Conservation (phyloP, 2,888 invertebrate genomes). For the Lissocephala sabroskyi region DNA sequence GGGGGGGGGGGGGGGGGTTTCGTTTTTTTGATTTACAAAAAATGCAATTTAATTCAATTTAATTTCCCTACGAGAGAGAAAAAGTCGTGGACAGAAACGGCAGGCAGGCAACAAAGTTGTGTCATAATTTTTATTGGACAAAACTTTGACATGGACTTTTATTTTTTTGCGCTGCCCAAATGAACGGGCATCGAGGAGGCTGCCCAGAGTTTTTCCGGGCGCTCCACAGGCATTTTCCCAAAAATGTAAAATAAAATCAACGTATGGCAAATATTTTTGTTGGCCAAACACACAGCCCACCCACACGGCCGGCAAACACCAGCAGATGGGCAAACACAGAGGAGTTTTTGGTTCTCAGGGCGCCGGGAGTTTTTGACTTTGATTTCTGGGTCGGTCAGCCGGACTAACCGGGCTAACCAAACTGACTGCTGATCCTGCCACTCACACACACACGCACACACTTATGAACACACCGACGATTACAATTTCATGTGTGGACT, state of each 20-base stretch:
- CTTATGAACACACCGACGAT: background rate
- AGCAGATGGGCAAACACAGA: background rate
- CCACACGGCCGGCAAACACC: conserved; percentile 3
- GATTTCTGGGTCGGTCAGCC: background rate
- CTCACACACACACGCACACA: background rate
- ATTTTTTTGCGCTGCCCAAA: background rate
- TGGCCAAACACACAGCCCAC: conserved; percentile 12
- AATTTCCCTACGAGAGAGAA: background rate
- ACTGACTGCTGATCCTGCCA: background rate
- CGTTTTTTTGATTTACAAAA: conserved; percentile 19
- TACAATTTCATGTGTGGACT: background rate
- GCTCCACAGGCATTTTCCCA: conserved; percentile 10
- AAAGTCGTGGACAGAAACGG: conserved; percentile 28
- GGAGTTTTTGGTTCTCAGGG: background rate
- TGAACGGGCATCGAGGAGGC: too few species aligned
- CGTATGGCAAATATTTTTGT: conserved; percentile 32
- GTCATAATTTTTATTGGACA: conserved; percentile 48
- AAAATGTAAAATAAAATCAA: conserved; percentile 36
- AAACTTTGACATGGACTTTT: conserved; percentile 29
- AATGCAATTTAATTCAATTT: conserved; percentile 39
- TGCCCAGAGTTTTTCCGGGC: conserved; percentile 17
- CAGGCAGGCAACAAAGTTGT: conserved; percentile 41
- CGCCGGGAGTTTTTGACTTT: background rate
- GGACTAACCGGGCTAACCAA: background rate
- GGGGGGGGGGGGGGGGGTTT: background rate